Evolutionary conservation across 2,113 vertebrate genomes (phyloP).

Genomic region (Meles meles): DNA sequence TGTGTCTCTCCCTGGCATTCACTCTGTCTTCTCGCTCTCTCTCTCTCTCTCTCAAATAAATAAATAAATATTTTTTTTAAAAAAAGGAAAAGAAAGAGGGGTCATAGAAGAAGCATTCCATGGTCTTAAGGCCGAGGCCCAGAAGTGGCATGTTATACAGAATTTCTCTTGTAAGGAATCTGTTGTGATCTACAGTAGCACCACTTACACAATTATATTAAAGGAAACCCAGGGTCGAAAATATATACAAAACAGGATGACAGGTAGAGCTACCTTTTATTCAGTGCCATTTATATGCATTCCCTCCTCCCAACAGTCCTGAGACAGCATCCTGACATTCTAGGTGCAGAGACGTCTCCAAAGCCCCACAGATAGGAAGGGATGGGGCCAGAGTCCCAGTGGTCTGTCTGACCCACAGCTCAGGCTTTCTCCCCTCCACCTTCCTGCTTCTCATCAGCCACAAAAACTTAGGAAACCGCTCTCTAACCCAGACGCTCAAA

Average conservation of each 20-base stretch:
- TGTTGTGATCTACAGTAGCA: background rate
- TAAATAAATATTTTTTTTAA: background rate
- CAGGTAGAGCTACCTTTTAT: background rate
- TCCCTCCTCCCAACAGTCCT: background rate
- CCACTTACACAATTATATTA: too few species aligned
- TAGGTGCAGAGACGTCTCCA: background rate
- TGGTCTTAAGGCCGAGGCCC: background rate
- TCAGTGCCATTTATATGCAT: background rate
- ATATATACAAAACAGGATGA: too few species aligned
- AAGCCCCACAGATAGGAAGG: background rate
- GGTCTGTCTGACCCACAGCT: background rate
- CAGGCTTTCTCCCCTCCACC: background rate
- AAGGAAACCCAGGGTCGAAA: background rate
- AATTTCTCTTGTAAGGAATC: background rate
- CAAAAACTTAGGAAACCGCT: background rate
- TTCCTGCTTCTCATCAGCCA: background rate
- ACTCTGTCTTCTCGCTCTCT: background rate
- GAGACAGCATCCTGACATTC: background rate
- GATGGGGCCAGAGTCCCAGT: background rate
- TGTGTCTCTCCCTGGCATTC: background rate
- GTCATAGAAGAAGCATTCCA: background rate
- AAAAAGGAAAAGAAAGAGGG: background rate
- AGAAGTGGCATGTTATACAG: background rate
- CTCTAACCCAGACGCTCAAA: background rate
- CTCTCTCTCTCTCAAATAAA: too few species aligned